phyloP scores from a whole-genome alignment of 2,113 vertebrate species.

The Herpetotheres cachinnans region DNA sequence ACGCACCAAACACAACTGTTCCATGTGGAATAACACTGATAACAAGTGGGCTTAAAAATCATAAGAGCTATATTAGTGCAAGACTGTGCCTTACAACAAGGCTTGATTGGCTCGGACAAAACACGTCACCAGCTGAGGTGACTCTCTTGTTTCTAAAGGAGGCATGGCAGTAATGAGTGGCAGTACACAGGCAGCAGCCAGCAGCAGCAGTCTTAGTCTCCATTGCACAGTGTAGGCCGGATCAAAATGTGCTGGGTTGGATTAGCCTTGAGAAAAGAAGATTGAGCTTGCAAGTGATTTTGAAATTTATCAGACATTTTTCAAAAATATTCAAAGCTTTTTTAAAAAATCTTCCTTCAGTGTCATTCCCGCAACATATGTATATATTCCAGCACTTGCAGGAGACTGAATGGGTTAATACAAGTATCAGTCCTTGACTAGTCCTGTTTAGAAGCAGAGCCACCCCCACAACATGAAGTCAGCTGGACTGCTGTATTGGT shows the following conservation, averaged over 20 bases:
- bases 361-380: neutral
- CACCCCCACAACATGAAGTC: neutral
- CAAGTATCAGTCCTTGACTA: neutral
- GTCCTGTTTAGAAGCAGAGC: neutral
- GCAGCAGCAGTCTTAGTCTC: neutral
- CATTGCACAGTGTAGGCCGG: neutral
- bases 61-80: neutral
- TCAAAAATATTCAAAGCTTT: neutral
- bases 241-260: neutral
- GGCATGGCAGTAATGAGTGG: neutral
- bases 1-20: neutral
- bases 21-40: neutral
- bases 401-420: neutral
- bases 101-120: neutral
- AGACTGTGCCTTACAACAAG: neutral
- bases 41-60: neutral
- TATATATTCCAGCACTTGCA: neutral
- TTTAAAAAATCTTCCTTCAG: neutral
- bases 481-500: neutral
- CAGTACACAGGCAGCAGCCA: neutral
- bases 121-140: neutral
- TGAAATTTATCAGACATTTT: neutral
- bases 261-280: neutral
- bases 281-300: neutral
- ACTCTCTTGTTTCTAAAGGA: neutral